A percentile compares a stretch with the other conserved stretches of the same genome.
Evolutionary conservation across 2,797 vertebrate genomes (phyloP).

Genomic region (Xiphophorus birchmanni): DNA sequence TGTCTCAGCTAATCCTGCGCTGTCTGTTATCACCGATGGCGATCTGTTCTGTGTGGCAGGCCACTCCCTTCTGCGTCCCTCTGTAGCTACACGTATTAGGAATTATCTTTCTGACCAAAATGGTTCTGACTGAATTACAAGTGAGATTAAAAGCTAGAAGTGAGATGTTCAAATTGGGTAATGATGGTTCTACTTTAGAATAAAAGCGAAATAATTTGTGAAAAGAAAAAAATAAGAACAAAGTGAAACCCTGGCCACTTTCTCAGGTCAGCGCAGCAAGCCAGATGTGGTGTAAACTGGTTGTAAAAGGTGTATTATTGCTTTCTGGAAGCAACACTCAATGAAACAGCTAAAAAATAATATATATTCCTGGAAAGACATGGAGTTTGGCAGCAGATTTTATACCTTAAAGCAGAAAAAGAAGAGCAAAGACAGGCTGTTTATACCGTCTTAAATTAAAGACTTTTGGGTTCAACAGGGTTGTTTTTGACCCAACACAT

Average conservation of each 20-base stretch:
- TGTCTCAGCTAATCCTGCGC: background rate
- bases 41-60: background rate
- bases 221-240: background rate
- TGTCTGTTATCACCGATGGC: background rate
- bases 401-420: background rate
- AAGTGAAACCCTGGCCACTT: background rate
- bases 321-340: constrained; percentile 4
- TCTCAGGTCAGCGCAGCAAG: background rate
- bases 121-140: background rate
- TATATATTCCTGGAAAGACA: background rate
- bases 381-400: constrained; percentile 1
- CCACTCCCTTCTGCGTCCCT: background rate
- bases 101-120: background rate
- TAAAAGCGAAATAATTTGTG: background rate
- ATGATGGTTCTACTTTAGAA: background rate
- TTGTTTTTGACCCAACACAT: background rate
- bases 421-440: background rate
- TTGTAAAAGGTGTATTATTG: constrained; percentile 9
- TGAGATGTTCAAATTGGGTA: constrained; percentile 2
- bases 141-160: background rate
- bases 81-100: background rate
- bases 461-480: background rate
- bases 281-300: background rate
- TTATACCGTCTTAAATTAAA: background rate
- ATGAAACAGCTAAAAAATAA: background rate